Conservation (phyloP, 2,888 invertebrate genomes). For the Lordiphosa fenestrarum region DNA sequence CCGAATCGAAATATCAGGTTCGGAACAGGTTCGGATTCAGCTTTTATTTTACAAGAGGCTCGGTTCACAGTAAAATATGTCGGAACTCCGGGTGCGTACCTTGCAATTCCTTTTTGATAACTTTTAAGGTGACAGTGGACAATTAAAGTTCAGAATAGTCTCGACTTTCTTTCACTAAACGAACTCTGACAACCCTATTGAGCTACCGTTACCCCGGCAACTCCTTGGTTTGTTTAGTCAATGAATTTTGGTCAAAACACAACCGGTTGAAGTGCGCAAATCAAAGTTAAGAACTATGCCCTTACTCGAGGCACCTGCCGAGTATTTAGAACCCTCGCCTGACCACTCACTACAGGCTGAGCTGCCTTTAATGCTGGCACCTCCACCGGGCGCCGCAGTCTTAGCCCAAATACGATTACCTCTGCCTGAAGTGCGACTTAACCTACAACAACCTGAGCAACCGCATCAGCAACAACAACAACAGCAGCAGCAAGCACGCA, state of each 20-base stretch:
- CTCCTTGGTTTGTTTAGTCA: slow-evolving; percentile 43
- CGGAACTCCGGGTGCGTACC: no score
- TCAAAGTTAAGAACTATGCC: slow-evolving; percentile 61
- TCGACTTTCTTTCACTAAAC: no score
- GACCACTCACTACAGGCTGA: slow-evolving; percentile 77
- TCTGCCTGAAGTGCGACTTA: slow-evolving; percentile 40
- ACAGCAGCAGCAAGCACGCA: slow-evolving; percentile 22
- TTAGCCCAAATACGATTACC: slow-evolving; percentile 46
- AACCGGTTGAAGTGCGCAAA: slow-evolving; percentile 11
- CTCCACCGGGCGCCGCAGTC: slow-evolving; percentile 48
- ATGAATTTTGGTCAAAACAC: slow-evolving; percentile 27
- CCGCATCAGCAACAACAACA: slow-evolving; percentile 37
- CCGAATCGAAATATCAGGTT: no score
- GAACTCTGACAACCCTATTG: no score
- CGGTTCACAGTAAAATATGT: no score
- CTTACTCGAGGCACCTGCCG: slow-evolving; percentile 72
- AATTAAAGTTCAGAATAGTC: no score
- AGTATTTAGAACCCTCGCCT: slow-evolving; percentile 72
- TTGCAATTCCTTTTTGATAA: no score
- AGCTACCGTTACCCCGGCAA: slow-evolving; percentile 14
- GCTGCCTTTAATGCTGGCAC: slow-evolving; percentile 38
- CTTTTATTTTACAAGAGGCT: no score
- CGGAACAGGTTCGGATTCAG: no score
- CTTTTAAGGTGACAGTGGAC: no score
- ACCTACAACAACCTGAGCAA: slow-evolving; percentile 27